phyloP scores from a whole-genome alignment of 2,113 vertebrate species.

The Lophochroa leadbeateri region DNA sequence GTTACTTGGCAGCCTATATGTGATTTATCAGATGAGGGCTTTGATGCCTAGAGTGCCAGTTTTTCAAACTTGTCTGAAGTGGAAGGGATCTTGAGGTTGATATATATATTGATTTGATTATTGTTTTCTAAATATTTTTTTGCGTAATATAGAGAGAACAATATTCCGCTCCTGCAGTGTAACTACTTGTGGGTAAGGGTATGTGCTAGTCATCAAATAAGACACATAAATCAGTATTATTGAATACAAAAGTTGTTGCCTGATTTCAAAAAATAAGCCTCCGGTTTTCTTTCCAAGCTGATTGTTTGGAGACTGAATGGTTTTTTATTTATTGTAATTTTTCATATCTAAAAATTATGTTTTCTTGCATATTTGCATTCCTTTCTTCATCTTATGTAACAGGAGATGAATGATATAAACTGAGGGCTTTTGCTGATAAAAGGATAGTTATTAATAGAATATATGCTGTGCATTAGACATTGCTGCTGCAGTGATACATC shows the following conservation, averaged over 20 bases:
- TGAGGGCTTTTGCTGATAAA: not conserved
- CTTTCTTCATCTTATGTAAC: not conserved
- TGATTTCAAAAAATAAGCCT: not conserved
- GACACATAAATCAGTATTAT: constrained; percentile 31
- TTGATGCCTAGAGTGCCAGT: constrained; percentile 1
- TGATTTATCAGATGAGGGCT: constrained; percentile 52
- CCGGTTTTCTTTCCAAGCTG: not conserved
- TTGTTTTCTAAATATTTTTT: constrained; percentile 44
- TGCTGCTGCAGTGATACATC: not conserved
- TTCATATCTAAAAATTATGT: not conserved
- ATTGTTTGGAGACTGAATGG: not conserved
- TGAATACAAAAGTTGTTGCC: not conserved
- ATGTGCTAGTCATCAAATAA: not conserved
- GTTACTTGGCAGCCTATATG: constrained; percentile 27
- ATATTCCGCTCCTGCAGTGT: not conserved
- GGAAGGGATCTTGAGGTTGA: constrained; percentile 17
- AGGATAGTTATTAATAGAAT: not conserved
- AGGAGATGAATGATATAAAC: not conserved
- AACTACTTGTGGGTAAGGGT: not conserved
- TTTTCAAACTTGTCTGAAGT: constrained; percentile 52
- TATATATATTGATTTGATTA: constrained; percentile 40
- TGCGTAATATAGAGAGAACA: constrained; percentile 8
- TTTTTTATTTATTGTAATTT: not conserved
- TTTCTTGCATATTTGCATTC: not conserved
- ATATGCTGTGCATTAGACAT: not conserved